Evolutionary conservation across 2,888 invertebrate genomes (phyloP).

Genomic region (Frankliniella intonsa): DNA sequence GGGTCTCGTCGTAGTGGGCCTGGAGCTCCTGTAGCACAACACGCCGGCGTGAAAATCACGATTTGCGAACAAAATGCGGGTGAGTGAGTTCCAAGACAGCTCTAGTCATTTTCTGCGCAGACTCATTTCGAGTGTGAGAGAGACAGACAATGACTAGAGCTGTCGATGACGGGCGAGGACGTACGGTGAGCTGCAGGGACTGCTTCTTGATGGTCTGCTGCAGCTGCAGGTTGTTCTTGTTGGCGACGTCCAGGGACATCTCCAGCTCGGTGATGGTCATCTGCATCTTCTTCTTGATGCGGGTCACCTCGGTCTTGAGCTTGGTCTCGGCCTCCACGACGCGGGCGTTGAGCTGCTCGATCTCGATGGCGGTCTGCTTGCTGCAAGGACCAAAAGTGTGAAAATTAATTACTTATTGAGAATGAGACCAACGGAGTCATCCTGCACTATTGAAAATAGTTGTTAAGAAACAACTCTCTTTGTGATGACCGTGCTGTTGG

Average conservation of each 20-base stretch:
- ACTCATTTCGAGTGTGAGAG: neutral
- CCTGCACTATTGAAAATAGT: no score
- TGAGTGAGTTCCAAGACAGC: no score
- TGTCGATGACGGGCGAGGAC: slow-evolving; percentile 35
- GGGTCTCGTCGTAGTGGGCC: slow-evolving; percentile 93
- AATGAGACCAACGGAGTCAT: no score
- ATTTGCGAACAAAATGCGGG: no score
- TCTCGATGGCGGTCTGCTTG: slow-evolving; percentile 96
- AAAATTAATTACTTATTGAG: no score
- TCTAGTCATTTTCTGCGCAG: neutral
- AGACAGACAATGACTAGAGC: slow-evolving; percentile 17
- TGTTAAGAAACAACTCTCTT: no score
- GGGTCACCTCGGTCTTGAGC: slow-evolving; percentile 90
- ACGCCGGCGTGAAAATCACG: neutral
- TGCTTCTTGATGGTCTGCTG: slow-evolving; percentile 98
- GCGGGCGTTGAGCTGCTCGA: slow-evolving; percentile 91
- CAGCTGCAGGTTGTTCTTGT: slow-evolving; percentile 95
- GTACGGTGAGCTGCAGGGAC: slow-evolving; percentile 77
- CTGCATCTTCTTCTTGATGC: slow-evolving; percentile 99
- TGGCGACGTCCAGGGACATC: slow-evolving; percentile 93
- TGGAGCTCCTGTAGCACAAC: slow-evolving; percentile 67
- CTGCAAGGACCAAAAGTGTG: slow-evolving; percentile 51
- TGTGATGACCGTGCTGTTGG: no score
- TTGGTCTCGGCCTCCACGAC: slow-evolving; percentile 94
- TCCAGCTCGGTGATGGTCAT: slow-evolving; percentile 96